Base-by-base conservation (phyloP, 2,797 vertebrate species). In the Crenichthys baileyi region DNA sequence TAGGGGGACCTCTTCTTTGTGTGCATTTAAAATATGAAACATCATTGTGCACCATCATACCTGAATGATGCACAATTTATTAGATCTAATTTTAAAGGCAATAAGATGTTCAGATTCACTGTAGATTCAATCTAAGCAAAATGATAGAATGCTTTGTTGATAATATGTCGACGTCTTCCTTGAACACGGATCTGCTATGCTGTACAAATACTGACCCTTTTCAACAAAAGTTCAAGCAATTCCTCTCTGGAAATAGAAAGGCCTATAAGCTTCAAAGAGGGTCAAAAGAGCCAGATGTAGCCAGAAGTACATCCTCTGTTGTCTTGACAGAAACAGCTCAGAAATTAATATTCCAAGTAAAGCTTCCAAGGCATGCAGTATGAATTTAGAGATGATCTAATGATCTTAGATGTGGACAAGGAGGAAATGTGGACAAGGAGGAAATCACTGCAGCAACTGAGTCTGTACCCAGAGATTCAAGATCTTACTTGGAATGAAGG, bases 341-440 rank as follows among this genome's bases (percentile, higher is more conserved):
- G 83, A 79, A 85, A 84, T 77, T 82, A 68, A 87, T 89, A 87
- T 82, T 85, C 87, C 53, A 48, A 68, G 75, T 79, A 85, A 84
- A 91, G 73, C 91, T 78, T 72, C n/a, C 61, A 7, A 79, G 81
- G 80, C 83, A 85, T 89, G 91, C 83, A 87, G 71, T 75, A 78
- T 88, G 93, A 93, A 94, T 95, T 88, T 83, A 82, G 85, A 93
- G 84, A 93, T 85, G 89, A 92, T 90, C 68, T 74, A 81, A 89
- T 87, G 89, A 91, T 85, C 72, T 72, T 75, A 83, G 83, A 31
- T 84, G 87, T 79, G 88, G 88, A 91, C 85, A 82, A 36, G 68
- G 5, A 75, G 70, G 81, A 86, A 91, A 31, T 84, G 87, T 79
- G 88, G 88, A 91, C 85, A 82, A 36, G 68, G 5, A 75, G 70